Conservation (phyloP, 2,797 vertebrate species). For the Sternotherus odoratus region DNA sequence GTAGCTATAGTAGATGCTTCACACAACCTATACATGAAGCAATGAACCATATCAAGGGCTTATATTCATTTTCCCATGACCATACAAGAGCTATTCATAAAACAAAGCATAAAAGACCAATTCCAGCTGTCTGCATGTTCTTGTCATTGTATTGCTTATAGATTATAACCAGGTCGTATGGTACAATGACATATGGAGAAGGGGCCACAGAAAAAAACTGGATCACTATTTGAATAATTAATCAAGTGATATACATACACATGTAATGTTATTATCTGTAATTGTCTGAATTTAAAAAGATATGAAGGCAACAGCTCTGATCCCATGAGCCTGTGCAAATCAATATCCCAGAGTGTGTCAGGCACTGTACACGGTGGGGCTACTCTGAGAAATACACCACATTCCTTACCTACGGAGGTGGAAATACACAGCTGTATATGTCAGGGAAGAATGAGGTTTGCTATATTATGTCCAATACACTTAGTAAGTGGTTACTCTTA, state of each 20-base stretch:
- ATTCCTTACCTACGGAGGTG: neutral
- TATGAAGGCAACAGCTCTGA: neutral
- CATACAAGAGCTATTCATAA: slow-evolving; percentile 1
- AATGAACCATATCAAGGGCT: slow-evolving; percentile 23
- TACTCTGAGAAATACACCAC: rapidly evolving
- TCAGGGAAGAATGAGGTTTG: neutral
- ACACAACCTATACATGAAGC: slow-evolving; percentile 35
- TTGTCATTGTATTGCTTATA: neutral
- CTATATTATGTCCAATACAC: neutral
- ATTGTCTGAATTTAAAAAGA: neutral
- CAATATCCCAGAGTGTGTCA: neutral
- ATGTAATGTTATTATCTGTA: neutral
- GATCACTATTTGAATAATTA: neutral
- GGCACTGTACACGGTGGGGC: rapidly evolving
- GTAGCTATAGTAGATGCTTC: neutral
- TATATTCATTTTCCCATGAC: neutral
- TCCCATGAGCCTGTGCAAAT: neutral
- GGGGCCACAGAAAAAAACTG: neutral
- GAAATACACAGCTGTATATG: neutral
- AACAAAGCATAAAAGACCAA: slow-evolving; percentile 28
- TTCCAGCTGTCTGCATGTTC: slow-evolving; percentile 32
- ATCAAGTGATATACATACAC: rapidly evolving
- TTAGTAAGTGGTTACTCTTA: neutral
- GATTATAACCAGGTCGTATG: neutral
- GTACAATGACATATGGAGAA: neutral